A percentile compares a stretch with the other conserved stretches of the same genome.
Conservation (phyloP, 2,797 vertebrate species). For the Amblyopsis hoosieri region DNA sequence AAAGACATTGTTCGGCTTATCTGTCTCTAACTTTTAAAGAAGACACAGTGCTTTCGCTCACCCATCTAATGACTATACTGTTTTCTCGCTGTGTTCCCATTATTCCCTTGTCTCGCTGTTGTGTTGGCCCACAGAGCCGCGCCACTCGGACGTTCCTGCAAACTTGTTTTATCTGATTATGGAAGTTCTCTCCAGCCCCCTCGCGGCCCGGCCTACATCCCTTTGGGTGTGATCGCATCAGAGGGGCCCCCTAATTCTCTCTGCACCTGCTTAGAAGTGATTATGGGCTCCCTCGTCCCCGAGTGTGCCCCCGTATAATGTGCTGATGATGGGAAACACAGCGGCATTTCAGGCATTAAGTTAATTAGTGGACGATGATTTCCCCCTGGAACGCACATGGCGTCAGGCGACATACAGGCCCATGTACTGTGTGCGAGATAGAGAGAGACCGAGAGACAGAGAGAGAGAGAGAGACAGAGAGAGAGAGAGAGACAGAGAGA, state of each 20-base stretch:
- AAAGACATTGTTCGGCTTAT: too few species aligned
- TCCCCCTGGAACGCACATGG: conserved; percentile 42
- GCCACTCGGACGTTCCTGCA: conserved; percentile 13
- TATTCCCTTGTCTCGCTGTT: conserved; percentile 1
- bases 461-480: too few species aligned
- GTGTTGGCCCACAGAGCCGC: conserved; percentile 18
- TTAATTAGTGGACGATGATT: conserved; percentile 62
- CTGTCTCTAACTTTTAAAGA: background rate
- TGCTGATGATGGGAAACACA: conserved; percentile 50
- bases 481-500: too few species aligned
- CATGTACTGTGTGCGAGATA: too few species aligned
- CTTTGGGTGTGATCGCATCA: conserved; percentile 28
- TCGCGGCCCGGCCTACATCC: background rate
- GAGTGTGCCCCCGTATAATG: conserved; percentile 25
- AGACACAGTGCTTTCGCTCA: conserved; percentile 5
- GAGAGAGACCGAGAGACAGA: too few species aligned
- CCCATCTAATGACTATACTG: conserved; percentile 21
- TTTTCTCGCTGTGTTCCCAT: background rate
- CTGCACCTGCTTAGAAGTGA: conserved; percentile 44
- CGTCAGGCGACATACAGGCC: conserved; percentile 12
- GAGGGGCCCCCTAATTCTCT: conserved; percentile 5
- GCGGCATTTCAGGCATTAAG: conserved; percentile 54
- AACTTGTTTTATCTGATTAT: conserved; percentile 20
- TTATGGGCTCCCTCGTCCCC: conserved; percentile 36
- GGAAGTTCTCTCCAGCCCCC: conserved; percentile 14